These are phyloP conservation scores for Limnephilus rhombicus DNA, from an alignment of 2,888 invertebrate genomes.

Conservation along the genomic window DNA sequence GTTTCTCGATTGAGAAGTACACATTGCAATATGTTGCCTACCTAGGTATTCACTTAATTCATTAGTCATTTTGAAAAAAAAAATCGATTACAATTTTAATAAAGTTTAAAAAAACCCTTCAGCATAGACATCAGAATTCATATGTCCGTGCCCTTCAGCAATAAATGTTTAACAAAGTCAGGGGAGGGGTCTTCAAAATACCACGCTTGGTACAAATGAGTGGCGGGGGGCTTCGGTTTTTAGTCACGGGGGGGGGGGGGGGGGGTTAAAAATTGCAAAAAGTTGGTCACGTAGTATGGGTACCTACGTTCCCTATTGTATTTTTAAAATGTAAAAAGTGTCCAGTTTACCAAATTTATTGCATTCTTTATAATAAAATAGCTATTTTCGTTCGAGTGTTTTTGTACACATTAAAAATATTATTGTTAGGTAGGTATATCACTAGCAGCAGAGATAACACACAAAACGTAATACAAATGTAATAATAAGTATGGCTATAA, in stretches of 20 bases:
- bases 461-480: background rate
- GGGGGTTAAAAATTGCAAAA: too few species aligned
- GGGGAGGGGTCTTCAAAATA: too few species aligned
- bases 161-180: background rate
- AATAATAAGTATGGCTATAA: background rate
- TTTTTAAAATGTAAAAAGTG: too few species aligned
- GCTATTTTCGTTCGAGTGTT: too few species aligned
- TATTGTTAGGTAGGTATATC: background rate
- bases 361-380: background rate
- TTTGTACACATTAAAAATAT: background rate
- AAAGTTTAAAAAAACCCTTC: background rate
- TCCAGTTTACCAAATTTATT: too few species aligned
- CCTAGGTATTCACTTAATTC: background rate
- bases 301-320: too few species aligned
- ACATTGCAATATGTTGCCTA: background rate
- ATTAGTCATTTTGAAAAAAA: background rate
- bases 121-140: too few species aligned
- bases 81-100: background rate
- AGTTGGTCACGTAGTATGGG: too few species aligned
- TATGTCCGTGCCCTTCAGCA: too few species aligned
- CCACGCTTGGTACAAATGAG: too few species aligned
- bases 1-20: background rate
- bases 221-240: too few species aligned
- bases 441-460: background rate
- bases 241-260: too few species aligned